Base-by-base conservation (phyloP, 92 coral and sea anemone genomes). In the Parazoanthus swiftii region DNA sequence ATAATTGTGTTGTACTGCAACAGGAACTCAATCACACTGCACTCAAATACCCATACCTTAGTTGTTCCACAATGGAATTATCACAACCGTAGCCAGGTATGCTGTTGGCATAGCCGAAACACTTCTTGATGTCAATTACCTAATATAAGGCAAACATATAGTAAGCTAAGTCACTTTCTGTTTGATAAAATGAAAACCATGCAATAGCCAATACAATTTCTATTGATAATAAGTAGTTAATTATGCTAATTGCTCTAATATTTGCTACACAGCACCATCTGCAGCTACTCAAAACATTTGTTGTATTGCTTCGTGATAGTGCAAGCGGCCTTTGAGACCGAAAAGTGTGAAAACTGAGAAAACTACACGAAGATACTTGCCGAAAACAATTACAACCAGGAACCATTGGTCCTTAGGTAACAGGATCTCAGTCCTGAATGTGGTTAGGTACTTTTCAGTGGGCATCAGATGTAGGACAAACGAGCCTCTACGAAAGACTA, bases 81-180 rank as follows among this genome's bases (percentile, higher is more conserved):
- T 74, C 78, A 7, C 78, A 74, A 74, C 78, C 48, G 78, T 74
- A 74, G 78, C 79, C 79, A 11, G 79, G 79, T 74, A 74, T 74
- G 79, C 79, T 74, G 79, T 74, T 74, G 14, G 48, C 36, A 44
- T 74, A 74, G 36, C 79, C 79, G 79, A 74, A 74, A 74, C 79
- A 35, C 23, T 74, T 74, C 79, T 74, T 74, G 79, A 74, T 74
- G 79, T 74, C 79, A 74, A 36, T 74, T 74, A 74, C 33, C 79
- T 74, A 74, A 44, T 74, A 74, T 74, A 74, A 29, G 33, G 33
- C 79, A 44, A 74, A 74, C 37, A 74, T 74, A 74, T 74, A 74
- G 79, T 36, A 50, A 74, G 79, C 79, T 74, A 35, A 46, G 79
- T 74, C 33, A 74, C 79, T 74, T 74, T 74, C 79, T 74, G 79